These are phyloP conservation scores for Entomobrya proxima DNA, from an alignment of 2,888 invertebrate species.

Conservation along the genomic window DNA sequence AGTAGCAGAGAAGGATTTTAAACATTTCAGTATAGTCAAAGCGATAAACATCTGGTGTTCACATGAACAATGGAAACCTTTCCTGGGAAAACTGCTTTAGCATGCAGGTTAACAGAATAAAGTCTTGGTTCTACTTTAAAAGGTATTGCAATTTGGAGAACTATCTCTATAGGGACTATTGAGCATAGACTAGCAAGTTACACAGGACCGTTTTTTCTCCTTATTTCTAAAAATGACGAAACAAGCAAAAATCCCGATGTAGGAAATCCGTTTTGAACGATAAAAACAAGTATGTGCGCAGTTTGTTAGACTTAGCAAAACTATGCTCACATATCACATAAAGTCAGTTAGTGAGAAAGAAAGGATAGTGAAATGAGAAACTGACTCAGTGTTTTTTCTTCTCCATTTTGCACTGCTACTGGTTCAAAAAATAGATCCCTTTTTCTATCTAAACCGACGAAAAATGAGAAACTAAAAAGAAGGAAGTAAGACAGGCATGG, in stretches of 20 bases:
- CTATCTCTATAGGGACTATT: too few relatives aligned
- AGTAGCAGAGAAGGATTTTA: neutral
- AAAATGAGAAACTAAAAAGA: neutral
- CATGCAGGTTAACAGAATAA: too few relatives aligned
- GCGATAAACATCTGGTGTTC: too few relatives aligned
- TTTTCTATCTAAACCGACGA: too few relatives aligned
- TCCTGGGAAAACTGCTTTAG: too few relatives aligned
- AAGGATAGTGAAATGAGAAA: conserved; percentile 43
- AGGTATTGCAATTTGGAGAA: too few relatives aligned
- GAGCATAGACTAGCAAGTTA: too few relatives aligned
- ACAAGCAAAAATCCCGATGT: neutral
- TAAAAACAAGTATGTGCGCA: conserved; percentile 4
- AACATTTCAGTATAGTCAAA: too few relatives aligned
- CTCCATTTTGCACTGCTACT: conserved; percentile 13
- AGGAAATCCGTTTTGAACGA: conserved; percentile 12
- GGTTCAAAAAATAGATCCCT: conserved; percentile 29
- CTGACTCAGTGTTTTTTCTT: conserved; percentile 50
- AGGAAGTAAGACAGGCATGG: neutral
- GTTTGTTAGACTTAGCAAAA: neutral
- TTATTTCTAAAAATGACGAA: neutral
- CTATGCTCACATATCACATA: conserved; percentile 7
- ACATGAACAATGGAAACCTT: too few relatives aligned
- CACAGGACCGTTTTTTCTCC: too few relatives aligned
- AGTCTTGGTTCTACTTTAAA: too few relatives aligned
- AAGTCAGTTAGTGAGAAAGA: conserved; percentile 21